Conservation (phyloP, 2,113 vertebrate species). For the Tupaia tana region DNA sequence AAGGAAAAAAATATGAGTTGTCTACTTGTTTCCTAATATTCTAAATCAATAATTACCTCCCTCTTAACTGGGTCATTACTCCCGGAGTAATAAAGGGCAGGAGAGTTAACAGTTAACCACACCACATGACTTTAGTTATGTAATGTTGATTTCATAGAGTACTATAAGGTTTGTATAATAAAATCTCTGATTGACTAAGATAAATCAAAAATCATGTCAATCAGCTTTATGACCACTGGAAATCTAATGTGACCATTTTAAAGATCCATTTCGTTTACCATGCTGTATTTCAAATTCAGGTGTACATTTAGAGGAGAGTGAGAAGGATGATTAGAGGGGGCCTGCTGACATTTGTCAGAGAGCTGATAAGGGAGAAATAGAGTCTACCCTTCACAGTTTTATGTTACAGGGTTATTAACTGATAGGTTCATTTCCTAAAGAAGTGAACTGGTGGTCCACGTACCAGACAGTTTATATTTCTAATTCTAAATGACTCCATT, state of each 20-base stretch:
- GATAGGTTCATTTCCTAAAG: slow-evolving; percentile 17
- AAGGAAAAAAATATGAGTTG: too few relatives aligned
- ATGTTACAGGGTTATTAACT: not conserved
- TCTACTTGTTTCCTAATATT: not conserved
- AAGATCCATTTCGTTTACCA: slow-evolving; percentile 47
- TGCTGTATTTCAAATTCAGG: slow-evolving; percentile 65
- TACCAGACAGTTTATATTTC: slow-evolving; percentile 28
- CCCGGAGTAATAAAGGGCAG: not conserved
- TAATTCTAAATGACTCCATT: slow-evolving; percentile 14
- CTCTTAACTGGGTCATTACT: slow-evolving; percentile 37
- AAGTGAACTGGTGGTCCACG: not conserved
- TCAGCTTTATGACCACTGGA: slow-evolving; percentile 30
- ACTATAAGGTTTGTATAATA: slow-evolving; percentile 18
- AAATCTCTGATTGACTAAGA: slow-evolving; percentile 22
- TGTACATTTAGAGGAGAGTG: slow-evolving; percentile 51
- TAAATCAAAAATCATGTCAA: slow-evolving; percentile 50
- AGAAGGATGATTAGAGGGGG: slow-evolving; percentile 57
- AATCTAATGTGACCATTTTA: slow-evolving; percentile 40
- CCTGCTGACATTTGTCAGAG: slow-evolving; percentile 47
- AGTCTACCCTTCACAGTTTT: slow-evolving; percentile 23
- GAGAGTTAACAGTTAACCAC: slow-evolving; percentile 49
- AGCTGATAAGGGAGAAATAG: slow-evolving; percentile 56
- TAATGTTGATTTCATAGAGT: slow-evolving; percentile 40
- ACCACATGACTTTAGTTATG: not conserved
- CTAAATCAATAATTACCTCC: slow-evolving; percentile 1